These are phyloP conservation scores for Myioborus melanocephalus DNA, from an alignment of 2,797 vertebrate species.

Conservation along the genomic window DNA sequence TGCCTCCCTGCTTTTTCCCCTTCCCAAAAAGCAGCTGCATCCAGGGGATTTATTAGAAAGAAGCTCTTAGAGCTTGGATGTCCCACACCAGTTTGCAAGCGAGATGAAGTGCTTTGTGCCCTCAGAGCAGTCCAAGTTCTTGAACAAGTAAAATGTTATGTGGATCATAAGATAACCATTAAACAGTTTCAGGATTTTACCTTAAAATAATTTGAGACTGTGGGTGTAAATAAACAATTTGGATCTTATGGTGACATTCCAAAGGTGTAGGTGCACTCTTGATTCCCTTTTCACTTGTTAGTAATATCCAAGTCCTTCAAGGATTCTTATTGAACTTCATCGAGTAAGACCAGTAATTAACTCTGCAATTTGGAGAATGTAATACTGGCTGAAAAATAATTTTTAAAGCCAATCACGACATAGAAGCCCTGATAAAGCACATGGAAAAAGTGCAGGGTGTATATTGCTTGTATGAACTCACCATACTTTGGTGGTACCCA, in stretches of 20 bases:
- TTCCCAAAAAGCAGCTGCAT: neutral
- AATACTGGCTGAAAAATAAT: constrained; percentile 17
- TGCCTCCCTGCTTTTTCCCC: neutral
- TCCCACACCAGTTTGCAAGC: neutral
- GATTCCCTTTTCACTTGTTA: neutral
- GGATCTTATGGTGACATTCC: neutral
- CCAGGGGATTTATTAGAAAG: neutral
- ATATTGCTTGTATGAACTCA: neutral
- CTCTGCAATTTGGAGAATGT: constrained; percentile 25
- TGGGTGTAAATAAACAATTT: neutral
- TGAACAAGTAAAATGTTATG: neutral
- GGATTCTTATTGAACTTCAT: constrained; percentile 39
- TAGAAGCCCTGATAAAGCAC: neutral
- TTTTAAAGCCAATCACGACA: neutral
- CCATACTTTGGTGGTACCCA: neutral
- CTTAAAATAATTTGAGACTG: neutral
- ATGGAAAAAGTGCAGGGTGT: neutral
- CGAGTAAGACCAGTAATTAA: constrained; percentile 22
- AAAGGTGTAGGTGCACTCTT: neutral
- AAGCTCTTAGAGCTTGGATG: neutral
- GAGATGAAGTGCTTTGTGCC: neutral
- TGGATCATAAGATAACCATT: neutral
- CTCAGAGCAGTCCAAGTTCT: neutral
- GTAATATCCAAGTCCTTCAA: neutral
- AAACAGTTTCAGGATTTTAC: neutral